Evolutionary conservation across 2,888 invertebrate species (phyloP).

Genomic region (Xiphydria camelus): DNA sequence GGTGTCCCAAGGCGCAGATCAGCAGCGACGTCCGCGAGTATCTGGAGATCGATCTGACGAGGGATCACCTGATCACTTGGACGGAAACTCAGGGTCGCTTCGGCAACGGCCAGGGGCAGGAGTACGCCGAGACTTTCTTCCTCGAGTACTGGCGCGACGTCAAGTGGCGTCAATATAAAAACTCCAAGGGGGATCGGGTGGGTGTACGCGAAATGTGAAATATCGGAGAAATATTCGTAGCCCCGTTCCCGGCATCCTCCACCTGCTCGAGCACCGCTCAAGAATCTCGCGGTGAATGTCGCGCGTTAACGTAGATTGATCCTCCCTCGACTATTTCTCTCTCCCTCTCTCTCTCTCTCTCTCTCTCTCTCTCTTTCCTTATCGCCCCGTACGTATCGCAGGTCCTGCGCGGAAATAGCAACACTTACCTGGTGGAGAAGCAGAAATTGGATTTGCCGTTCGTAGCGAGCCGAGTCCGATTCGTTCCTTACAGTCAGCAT

Average conservation of each 20-base stretch:
- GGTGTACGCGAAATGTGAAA: constrained; percentile 64
- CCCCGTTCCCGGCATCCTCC: no score
- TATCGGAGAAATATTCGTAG: no score
- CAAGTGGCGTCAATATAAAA: constrained; percentile 80
- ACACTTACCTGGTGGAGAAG: constrained; percentile 73
- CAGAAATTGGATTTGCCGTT: constrained; percentile 81
- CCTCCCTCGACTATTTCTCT: background rate
- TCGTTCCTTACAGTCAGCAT: constrained; percentile 85
- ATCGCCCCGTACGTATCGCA: constrained; percentile 37
- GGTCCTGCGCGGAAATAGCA: constrained; percentile 76
- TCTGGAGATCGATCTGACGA: constrained; percentile 77
- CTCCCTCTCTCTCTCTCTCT: background rate
- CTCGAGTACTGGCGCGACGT: constrained; percentile 79
- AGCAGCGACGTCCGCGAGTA: constrained; percentile 77
- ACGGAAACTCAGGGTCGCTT: constrained; percentile 90
- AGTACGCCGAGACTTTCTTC: constrained; percentile 82
- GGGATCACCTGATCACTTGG: constrained; percentile 77
- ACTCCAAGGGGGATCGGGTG: constrained; percentile 75
- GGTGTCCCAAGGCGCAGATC: constrained; percentile 87
- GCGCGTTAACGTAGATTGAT: no score
- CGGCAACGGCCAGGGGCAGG: constrained; percentile 88
- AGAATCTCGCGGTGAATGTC: no score
- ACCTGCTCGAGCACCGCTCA: no score
- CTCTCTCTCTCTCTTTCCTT: constrained; percentile 5
- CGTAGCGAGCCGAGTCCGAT: constrained; percentile 81